Evolutionary conservation across 1,140 invertebrate genomes (phyloP).

Genomic region (Magallana gigas): DNA sequence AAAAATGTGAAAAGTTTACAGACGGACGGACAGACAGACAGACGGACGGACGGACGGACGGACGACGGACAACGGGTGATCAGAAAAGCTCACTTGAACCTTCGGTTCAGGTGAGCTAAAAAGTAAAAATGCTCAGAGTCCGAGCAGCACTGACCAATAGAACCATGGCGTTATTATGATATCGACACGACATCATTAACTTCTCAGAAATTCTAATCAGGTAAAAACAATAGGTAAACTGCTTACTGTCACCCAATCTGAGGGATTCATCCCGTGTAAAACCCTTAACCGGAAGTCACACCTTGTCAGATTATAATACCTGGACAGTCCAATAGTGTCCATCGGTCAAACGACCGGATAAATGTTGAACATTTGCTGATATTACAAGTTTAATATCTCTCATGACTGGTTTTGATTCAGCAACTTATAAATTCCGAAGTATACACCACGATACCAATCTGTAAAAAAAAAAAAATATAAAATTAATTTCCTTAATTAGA

Average conservation of each 20-base stretch:
- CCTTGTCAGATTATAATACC: slow-evolving; percentile 1
- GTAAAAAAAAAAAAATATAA: background rate
- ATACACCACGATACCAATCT: background rate
- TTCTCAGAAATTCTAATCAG: background rate
- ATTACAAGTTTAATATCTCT: background rate
- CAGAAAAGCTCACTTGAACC: no score
- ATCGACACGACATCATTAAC: no score
- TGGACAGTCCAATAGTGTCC: background rate
- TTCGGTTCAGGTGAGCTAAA: no score
- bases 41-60: no score
- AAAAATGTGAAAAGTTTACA: no score
- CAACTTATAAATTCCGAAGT: background rate
- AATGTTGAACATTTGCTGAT: background rate
- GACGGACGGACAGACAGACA: no score
- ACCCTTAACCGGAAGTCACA: background rate
- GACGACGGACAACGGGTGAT: no score
- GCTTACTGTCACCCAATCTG: background rate
- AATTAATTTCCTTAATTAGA: no score
- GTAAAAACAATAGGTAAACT: background rate
- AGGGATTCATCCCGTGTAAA: background rate
- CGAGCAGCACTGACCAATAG: no score
- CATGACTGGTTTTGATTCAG: background rate
- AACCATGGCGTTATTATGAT: no score
- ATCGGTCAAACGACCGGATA: background rate
- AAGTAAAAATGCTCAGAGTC: no score